These are phyloP conservation scores for Diceros bicornis DNA, from an alignment of 2,797 vertebrate genomes.

Conservation along the genomic window DNA sequence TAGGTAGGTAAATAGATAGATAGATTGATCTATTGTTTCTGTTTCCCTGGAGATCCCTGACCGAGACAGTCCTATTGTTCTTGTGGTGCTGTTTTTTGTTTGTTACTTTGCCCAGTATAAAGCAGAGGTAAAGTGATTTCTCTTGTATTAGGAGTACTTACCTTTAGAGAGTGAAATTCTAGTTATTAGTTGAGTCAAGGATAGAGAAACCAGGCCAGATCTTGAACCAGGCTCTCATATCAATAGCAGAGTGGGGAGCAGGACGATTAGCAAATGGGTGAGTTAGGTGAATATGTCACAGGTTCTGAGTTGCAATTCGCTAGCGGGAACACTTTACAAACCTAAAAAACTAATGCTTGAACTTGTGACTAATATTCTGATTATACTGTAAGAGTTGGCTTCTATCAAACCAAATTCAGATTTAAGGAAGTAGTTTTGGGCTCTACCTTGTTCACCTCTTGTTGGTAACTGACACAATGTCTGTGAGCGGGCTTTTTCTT, in stretches of 20 bases:
- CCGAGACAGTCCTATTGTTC: background rate
- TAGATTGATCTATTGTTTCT: background rate
- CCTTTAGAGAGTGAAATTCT: background rate
- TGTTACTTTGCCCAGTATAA: background rate
- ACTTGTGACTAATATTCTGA: background rate
- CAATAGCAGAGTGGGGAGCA: background rate
- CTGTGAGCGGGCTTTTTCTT: background rate
- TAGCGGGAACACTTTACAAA: background rate
- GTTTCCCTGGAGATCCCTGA: background rate
- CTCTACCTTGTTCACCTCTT: background rate
- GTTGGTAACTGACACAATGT: background rate
- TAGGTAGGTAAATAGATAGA: background rate
- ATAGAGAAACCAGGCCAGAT: slow-evolving; percentile 4
- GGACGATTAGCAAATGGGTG: background rate
- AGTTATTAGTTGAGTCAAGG: slow-evolving; percentile 10
- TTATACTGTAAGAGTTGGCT: background rate
- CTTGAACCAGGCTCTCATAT: background rate
- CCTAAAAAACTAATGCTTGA: background rate
- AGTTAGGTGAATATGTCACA: background rate
- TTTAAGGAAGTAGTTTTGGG: background rate
- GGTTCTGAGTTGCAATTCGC: background rate
- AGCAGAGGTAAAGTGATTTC: background rate
- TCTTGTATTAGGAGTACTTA: background rate
- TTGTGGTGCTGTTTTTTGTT: background rate
- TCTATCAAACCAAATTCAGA: background rate